A percentile compares a stretch with the other conserved stretches of the same genome.
Evolutionary conservation across 2,888 invertebrate species (phyloP).

Genomic region (Ophraella communa): DNA sequence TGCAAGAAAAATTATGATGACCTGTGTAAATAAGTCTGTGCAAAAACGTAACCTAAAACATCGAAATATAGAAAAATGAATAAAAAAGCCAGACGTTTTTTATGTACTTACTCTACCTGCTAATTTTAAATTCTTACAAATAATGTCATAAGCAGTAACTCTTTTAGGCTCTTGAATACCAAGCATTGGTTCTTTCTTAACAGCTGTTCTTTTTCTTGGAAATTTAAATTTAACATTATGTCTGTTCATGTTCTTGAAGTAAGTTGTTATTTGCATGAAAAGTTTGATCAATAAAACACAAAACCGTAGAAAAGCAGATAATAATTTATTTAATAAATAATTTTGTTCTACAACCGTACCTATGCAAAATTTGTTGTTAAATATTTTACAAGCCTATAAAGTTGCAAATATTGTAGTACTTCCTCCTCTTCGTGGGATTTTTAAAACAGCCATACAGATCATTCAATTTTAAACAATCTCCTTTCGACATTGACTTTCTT

Average conservation of each 20-base stretch:
- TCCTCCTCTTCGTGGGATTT: constrained; percentile 57
- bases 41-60: constrained; percentile 43
- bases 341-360: too few species aligned
- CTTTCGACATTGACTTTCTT: constrained; percentile 68
- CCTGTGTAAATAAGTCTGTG: constrained; percentile 47
- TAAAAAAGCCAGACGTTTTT: neutral
- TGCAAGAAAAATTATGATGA: constrained; percentile 33
- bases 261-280: too few species aligned
- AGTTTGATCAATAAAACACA: neutral
- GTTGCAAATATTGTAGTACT: constrained; percentile 65
- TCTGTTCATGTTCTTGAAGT: neutral
- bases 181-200: constrained; percentile 1
- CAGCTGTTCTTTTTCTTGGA: constrained; percentile 17
- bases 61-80: too few species aligned
- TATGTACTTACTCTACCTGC: constrained; percentile 39
- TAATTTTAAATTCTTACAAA: constrained; percentile 43
- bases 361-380: neutral
- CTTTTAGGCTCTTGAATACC: constrained; percentile 33
- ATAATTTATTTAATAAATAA: neutral
- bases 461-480: constrained; percentile 73
- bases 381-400: constrained; percentile 61
- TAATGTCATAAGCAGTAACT: constrained; percentile 40
- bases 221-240: neutral
- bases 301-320: too few species aligned
- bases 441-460: constrained; percentile 70